Base-by-base conservation (phyloP, 1,140 invertebrate species). In the Micrasema minimum region DNA sequence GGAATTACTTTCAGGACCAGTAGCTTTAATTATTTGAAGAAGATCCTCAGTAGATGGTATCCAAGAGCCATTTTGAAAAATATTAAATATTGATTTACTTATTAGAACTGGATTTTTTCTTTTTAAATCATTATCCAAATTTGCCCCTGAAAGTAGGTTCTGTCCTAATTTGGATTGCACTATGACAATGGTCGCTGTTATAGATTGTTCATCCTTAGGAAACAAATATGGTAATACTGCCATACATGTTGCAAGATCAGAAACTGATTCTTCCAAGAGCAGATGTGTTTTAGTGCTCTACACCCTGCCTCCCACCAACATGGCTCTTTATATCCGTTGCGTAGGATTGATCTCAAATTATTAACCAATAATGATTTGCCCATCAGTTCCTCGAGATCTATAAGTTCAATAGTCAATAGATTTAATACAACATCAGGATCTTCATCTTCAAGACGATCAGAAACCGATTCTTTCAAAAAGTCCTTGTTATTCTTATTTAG, bases 401-500 rank as follows among this genome's bases (percentile, higher is more conserved):
- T 67, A 26, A 79, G 80, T 4, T 81, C 62, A 41, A 87, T 77
- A 26, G 80, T 77, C 3, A 90, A 78, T 35, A 86, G 77, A 45
- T 85, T 82, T n/a, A 75, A 64, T 0, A 90, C 84, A 2, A 90
- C 86, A 35, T 81, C 74, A 0, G 81, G 77, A 75, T 83, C 80
- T 31, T 90, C 88, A 80, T 90, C 89, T 37, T 83, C 82, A 0
- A 90, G 77, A 48, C 88, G 82, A 75, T 86, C 86, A 2, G 85
- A 70, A 1, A 91, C 77, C 10, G 86, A 86, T 53, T 87, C 86
- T 73, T 85, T 84, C 0, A 90, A 75, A 72, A 89, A 82, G 18
- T 86, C 82, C 43, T 79, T 75, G 74, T 88, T 85, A 55, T 80
- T 78, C 23, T 81, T 77, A 70, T 83, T 85, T 0, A 89, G 77